Conservation (phyloP, 2,888 invertebrate genomes). For the Auanema freiburgensis region DNA sequence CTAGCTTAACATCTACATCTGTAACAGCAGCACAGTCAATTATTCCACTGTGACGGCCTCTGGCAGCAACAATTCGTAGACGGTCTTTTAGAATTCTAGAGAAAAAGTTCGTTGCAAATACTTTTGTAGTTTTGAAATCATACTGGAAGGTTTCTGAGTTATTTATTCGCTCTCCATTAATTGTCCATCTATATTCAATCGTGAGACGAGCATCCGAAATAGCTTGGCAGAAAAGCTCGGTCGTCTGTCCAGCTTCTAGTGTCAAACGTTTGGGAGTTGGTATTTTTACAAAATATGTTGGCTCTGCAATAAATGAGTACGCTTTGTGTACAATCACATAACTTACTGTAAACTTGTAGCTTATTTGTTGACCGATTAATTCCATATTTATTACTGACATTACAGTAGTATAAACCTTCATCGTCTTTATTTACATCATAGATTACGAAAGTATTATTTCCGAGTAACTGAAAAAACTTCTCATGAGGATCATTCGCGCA, state of each 20-base stretch:
- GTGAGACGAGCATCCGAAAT: conserved; percentile 54
- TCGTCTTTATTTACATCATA: conserved; percentile 55
- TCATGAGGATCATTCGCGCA: too few species aligned
- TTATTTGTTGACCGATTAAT: conserved; percentile 59
- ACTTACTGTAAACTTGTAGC: conserved; percentile 62
- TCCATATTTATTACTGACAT: conserved; percentile 64
- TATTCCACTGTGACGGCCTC: conserved; percentile 60
- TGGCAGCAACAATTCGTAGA: conserved; percentile 43
- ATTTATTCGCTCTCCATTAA: conserved; percentile 48
- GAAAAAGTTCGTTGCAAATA: too few species aligned
- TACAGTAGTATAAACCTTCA: conserved; percentile 63
- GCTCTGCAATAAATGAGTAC: conserved; percentile 43
- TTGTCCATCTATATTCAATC: conserved; percentile 58
- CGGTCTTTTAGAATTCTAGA: conserved; percentile 40
- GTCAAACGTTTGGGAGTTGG: conserved; percentile 52
- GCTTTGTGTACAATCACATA: background rate
- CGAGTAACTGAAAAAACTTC: conserved; percentile 44
- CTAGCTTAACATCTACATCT: conserved; percentile 59
- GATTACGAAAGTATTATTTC: conserved; percentile 61
- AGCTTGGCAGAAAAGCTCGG: conserved; percentile 53
- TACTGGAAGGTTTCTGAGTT: conserved; percentile 39
- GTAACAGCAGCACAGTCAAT: conserved; percentile 61
- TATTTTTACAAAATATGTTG: conserved; percentile 59
- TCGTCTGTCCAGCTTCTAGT: conserved; percentile 53
- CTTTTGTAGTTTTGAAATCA: conserved; percentile 2